These are phyloP conservation scores for Eubasilissa splendida DNA, from an alignment of 2,888 invertebrate species.

Conservation along the genomic window DNA sequence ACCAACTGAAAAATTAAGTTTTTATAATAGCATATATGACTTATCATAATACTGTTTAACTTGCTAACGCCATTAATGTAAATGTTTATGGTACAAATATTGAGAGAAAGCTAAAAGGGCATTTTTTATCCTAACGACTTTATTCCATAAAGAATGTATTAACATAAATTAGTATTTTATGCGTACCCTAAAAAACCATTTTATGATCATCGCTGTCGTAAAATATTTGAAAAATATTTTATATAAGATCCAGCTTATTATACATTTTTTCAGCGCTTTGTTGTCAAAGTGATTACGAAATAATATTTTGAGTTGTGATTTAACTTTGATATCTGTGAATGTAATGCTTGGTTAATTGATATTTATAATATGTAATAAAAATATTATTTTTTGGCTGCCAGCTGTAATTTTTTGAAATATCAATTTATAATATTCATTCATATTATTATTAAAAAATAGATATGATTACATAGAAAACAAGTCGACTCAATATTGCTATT, in stretches of 20 bases:
- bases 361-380: too few relatives aligned
- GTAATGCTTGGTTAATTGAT: too few relatives aligned
- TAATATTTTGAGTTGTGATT: too few relatives aligned
- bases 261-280: not conserved
- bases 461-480: too few relatives aligned
- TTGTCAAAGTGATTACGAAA: not conserved
- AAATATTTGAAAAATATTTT: constrained; percentile 8
- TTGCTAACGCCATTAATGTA: constrained; percentile 52
- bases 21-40: constrained; percentile 20
- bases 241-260: not conserved
- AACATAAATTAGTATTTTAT: constrained; percentile 51
- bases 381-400: too few relatives aligned
- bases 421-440: too few relatives aligned
- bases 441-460: too few relatives aligned
- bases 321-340: too few relatives aligned
- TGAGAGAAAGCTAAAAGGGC: constrained; percentile 47
- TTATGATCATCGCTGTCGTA: constrained; percentile 40
- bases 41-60: constrained; percentile 52
- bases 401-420: too few relatives aligned
- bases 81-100: constrained; percentile 53
- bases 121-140: constrained; percentile 42
- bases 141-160: constrained; percentile 54
- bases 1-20: not conserved
- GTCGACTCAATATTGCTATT: too few relatives aligned
- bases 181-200: constrained; percentile 12